phyloP scores from a whole-genome alignment of 2,797 vertebrate species.

The Pampus argenteus region DNA sequence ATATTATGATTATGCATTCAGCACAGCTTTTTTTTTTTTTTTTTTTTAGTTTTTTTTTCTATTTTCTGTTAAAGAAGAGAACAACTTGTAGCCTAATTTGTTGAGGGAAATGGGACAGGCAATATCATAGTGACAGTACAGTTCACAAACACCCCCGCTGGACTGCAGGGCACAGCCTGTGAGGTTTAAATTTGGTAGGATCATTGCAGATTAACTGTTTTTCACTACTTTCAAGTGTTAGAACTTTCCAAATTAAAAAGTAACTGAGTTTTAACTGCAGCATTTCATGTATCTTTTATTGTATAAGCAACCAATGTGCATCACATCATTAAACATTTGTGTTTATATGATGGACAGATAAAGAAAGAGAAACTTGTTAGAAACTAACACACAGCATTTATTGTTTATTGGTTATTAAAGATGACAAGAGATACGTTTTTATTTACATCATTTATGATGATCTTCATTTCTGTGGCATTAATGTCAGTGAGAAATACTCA shows the following conservation, averaged over 20 bases:
- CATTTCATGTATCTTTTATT: background rate
- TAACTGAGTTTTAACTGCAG: background rate
- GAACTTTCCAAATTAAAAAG: background rate
- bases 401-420: background rate
- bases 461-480: conserved; percentile 9
- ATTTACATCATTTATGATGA: background rate
- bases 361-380: background rate
- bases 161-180: background rate
- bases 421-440: background rate
- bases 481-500: background rate
- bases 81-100: conserved; percentile 7
- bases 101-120: background rate
- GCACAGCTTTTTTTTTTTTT: background rate
- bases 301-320: background rate
- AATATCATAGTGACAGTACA: conserved; percentile 17
- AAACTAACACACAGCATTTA: background rate
- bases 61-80: background rate
- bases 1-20: background rate
- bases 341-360: background rate
- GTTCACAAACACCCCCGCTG: background rate
- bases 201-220: background rate
- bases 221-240: no score
- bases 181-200: background rate
- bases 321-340: background rate
- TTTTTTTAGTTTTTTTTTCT: background rate